A percentile compares a stretch with the other conserved stretches of the same genome.
These are phyloP conservation scores for Apamea monoglypha DNA, from an alignment of 2,888 invertebrate genomes.

Conservation along the genomic window DNA sequence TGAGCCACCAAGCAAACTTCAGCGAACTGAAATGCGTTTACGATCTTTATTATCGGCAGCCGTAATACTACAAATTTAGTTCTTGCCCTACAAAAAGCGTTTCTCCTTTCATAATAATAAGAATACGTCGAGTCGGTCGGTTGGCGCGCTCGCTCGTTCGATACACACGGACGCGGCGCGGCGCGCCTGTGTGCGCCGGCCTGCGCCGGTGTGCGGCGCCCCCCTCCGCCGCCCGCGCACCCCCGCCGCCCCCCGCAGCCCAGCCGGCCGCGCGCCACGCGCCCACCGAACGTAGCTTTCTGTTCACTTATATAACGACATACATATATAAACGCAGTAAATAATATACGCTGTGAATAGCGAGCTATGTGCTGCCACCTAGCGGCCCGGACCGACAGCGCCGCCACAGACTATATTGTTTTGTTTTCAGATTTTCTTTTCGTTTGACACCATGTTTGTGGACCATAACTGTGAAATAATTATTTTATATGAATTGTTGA, in stretches of 20 bases:
- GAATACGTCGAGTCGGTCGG: constrained; percentile 91
- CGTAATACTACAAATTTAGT: constrained; percentile 90
- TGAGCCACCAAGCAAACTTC: constrained; percentile 86
- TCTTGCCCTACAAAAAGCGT: constrained; percentile 91
- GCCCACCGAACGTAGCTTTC: constrained; percentile 86
- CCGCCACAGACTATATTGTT: constrained; percentile 78
- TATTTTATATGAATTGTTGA: constrained; percentile 61
- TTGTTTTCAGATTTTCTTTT: constrained; percentile 83
- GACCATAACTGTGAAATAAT: constrained; percentile 71
- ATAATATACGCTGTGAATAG: constrained; percentile 89
- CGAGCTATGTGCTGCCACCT: constrained; percentile 89
- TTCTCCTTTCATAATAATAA: constrained; percentile 91
- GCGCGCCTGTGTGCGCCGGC: constrained; percentile 65
- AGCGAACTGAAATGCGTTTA: constrained; percentile 88
- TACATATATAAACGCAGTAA: constrained; percentile 86
- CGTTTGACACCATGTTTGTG: constrained; percentile 76
- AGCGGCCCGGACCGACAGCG: constrained; percentile 82
- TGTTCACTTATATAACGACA: constrained; percentile 90
- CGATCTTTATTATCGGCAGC: constrained; percentile 89
- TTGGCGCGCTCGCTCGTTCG: constrained; percentile 88
- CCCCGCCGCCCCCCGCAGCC: constrained; percentile 53
- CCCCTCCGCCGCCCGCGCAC: constrained; percentile 60
- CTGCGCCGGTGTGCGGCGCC: constrained; percentile 19
- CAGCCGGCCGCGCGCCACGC: constrained; percentile 66
- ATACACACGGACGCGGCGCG: constrained; percentile 83